Conservation (phyloP, 2,113 vertebrate genomes). For the Gorsachius goisagi region DNA sequence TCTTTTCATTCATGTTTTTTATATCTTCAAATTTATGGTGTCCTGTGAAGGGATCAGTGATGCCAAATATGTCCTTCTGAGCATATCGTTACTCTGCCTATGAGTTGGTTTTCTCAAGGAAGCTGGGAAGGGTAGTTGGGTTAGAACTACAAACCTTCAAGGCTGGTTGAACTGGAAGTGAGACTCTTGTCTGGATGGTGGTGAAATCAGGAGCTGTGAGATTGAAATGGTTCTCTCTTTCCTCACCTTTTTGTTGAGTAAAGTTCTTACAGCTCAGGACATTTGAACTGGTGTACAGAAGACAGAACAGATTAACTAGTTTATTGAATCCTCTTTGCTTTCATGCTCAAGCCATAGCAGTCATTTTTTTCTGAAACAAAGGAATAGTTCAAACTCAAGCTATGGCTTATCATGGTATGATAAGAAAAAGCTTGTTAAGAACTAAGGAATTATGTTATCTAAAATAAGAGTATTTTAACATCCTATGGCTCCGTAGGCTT, state of each 20-base stretch:
- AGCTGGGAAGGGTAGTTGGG: not conserved
- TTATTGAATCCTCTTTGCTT: not conserved
- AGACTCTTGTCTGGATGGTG: not conserved
- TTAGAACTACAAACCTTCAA: not conserved
- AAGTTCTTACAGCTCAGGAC: not conserved
- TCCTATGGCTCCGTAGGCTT: not conserved
- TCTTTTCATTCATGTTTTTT: rapidly evolving
- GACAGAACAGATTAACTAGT: not conserved
- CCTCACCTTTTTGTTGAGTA: not conserved
- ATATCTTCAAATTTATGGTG: not conserved
- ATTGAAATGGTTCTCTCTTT: not conserved
- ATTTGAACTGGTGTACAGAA: not conserved
- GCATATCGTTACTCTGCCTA: rapidly evolving
- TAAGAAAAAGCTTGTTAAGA: not conserved
- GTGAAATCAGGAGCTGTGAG: not conserved
- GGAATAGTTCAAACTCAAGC: not conserved
- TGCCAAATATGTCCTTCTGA: not conserved
- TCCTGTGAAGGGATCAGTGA: not conserved
- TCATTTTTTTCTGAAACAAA: not conserved
- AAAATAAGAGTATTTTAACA: not conserved
- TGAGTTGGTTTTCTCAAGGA: not conserved
- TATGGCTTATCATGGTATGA: not conserved
- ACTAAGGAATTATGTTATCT: not conserved
- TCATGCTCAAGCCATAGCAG: not conserved
- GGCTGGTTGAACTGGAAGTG: not conserved